phyloP scores from a whole-genome alignment of 1,140 invertebrate genomes.

The Zaprionus inermis region DNA sequence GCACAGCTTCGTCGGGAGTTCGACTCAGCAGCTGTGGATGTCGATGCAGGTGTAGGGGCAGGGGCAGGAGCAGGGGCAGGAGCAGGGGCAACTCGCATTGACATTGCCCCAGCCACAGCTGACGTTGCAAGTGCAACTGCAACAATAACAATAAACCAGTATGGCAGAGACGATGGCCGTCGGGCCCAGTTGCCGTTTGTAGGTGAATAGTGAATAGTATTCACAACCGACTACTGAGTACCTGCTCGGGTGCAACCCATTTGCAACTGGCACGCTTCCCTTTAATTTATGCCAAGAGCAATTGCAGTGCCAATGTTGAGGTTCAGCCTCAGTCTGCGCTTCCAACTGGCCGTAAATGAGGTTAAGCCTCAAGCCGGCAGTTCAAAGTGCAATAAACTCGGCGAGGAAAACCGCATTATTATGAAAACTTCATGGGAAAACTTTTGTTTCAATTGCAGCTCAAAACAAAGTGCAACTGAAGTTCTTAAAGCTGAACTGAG shows the following conservation, averaged over 20 bases:
- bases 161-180: constrained; percentile 9
- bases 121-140: constrained; percentile 10
- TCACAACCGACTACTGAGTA: not conserved
- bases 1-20: constrained; percentile 48
- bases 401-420: not conserved
- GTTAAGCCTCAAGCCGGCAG: constrained; percentile 51
- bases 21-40: constrained; percentile 7
- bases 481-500: constrained; percentile 3
- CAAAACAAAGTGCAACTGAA: not conserved
- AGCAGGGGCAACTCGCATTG: constrained; percentile 41
- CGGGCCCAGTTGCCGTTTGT: constrained; percentile 28
- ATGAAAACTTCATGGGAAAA: not conserved
- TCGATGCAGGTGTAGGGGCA: constrained; percentile 5
- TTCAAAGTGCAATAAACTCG: constrained; percentile 76
- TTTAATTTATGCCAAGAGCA: constrained; percentile 81
- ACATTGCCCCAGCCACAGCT: constrained; percentile 19
- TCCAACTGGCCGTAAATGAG: constrained; percentile 53
- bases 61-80: constrained; percentile 1
- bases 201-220: constrained; percentile 31
- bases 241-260: constrained; percentile 54
- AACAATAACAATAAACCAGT: constrained; percentile 46
- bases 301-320: constrained; percentile 54
- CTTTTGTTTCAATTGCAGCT: constrained; percentile 10
- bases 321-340: constrained; percentile 20
- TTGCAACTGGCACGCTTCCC: constrained; percentile 39